These are phyloP conservation scores for Caenorhabditis virilis DNA, from an alignment of 2,888 invertebrate species.

Conservation along the genomic window DNA sequence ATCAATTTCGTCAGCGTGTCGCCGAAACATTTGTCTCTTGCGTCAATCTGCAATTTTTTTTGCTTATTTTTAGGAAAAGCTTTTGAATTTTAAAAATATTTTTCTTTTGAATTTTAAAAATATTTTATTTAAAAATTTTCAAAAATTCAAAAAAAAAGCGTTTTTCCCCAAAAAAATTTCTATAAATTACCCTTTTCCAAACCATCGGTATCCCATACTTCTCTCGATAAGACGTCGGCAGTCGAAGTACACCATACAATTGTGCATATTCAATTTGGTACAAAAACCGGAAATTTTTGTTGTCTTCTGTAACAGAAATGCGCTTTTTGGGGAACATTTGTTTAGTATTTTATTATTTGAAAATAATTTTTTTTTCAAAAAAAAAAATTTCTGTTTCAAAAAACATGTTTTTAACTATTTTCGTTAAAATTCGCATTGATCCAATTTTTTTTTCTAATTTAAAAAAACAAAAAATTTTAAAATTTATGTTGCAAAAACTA, in stretches of 20 bases:
- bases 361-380: conserved; percentile 1
- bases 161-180: conserved; percentile 1
- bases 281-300: conserved; percentile 74
- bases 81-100: too few species aligned
- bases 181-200: conserved; percentile 70
- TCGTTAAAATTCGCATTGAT: too few species aligned
- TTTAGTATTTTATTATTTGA: conserved; percentile 1
- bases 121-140: too few species aligned
- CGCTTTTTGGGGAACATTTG: too few species aligned
- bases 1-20: conserved; percentile 87
- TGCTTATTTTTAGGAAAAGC: too few species aligned
- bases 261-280: conserved; percentile 97
- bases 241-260: conserved; percentile 91
- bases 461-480: too few species aligned
- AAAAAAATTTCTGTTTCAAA: too few species aligned
- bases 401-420: too few species aligned
- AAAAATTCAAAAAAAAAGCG: too few species aligned
- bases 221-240: conserved; percentile 84
- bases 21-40: conserved; percentile 87
- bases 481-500: too few species aligned
- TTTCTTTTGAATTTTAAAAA: too few species aligned
- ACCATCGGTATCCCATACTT: conserved; percentile 73
- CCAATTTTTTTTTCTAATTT: too few species aligned
- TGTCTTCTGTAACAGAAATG: conserved; percentile 71
- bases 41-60: conserved; percentile 74